A percentile compares a stretch with the other conserved stretches of the same genome.
These are phyloP conservation scores for Notospermus geniculatus DNA, from an alignment of 1,140 invertebrate genomes.

Conservation along the genomic window DNA sequence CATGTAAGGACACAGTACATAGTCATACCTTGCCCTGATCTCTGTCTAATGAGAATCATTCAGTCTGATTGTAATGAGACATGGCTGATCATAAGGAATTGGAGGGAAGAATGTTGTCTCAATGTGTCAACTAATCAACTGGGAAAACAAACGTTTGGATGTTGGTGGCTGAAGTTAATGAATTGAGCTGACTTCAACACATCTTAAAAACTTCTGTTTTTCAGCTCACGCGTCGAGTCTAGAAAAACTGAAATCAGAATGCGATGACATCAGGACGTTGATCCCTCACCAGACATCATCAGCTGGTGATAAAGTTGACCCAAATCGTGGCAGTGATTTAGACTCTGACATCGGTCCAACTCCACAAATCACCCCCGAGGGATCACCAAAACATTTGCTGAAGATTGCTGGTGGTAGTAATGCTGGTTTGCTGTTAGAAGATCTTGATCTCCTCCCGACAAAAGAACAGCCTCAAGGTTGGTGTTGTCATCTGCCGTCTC, in stretches of 20 bases:
- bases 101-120: too few relatives aligned
- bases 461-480: constrained; percentile 31
- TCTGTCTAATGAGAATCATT: too few relatives aligned
- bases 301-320: constrained; percentile 26
- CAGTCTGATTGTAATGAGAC: too few relatives aligned
- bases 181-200: too few relatives aligned
- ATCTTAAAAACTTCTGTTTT: background rate
- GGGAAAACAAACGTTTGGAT: background rate
- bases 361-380: constrained; percentile 11
- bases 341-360: constrained; percentile 19
- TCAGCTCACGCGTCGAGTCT: constrained; percentile 32
- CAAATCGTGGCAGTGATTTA: constrained; percentile 16
- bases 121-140: background rate
- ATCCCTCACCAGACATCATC: constrained; percentile 31
- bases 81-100: too few relatives aligned
- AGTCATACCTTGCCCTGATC: too few relatives aligned
- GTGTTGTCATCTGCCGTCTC: background rate
- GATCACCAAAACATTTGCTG: constrained; percentile 7
- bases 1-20: too few relatives aligned
- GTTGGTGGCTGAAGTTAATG: background rate
- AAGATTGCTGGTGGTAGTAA: background rate
- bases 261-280: constrained; percentile 41
- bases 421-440: constrained; percentile 28
- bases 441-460: constrained; percentile 44
- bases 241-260: constrained; percentile 40